phyloP scores from a whole-genome alignment of 2,113 vertebrate species.

The Climacteris rufus region DNA sequence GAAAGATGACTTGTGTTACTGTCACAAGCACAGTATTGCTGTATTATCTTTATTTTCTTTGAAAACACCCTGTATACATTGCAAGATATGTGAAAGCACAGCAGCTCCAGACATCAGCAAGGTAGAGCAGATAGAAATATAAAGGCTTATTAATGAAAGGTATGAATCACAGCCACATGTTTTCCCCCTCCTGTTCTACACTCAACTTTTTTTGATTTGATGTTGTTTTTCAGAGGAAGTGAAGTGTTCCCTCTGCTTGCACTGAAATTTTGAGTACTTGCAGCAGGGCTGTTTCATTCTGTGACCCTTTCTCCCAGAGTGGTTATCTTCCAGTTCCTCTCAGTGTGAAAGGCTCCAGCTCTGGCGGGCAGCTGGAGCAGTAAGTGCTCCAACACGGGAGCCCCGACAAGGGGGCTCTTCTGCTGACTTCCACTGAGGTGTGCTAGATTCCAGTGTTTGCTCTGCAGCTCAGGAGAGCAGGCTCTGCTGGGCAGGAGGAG shows the following conservation, averaged over 20 bases:
- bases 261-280: background rate
- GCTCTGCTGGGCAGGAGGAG: background rate
- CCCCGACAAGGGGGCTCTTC: slow-evolving; percentile 35
- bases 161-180: background rate
- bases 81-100: background rate
- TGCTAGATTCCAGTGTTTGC: slow-evolving; percentile 65
- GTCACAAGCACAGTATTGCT: background rate
- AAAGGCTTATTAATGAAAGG: background rate
- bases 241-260: background rate
- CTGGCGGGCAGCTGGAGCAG: background rate
- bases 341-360: background rate
- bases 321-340: background rate
- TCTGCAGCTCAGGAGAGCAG: background rate
- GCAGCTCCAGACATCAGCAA: background rate
- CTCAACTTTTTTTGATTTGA: accelerated
- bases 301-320: background rate
- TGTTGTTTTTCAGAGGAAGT: background rate
- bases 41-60: background rate
- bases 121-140: background rate
- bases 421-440: slow-evolving; percentile 64
- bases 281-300: background rate
- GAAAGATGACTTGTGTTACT: background rate
- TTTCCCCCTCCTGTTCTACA: background rate
- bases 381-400: background rate
- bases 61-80: background rate